Conservation (phyloP, 2,888 invertebrate species). For the Orthosia cruda region DNA sequence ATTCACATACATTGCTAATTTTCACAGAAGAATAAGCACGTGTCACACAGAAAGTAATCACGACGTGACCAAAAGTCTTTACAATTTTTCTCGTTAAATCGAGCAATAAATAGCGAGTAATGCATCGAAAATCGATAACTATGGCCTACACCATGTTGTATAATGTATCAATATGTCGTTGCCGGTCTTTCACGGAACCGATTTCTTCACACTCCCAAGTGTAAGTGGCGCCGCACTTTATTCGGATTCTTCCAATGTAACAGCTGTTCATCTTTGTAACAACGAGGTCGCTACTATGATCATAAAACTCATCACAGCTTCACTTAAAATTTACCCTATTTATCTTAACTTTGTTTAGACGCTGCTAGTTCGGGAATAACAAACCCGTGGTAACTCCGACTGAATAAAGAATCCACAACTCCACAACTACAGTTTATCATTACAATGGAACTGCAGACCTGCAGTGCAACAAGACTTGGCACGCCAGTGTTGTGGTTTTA, state of each 20-base stretch:
- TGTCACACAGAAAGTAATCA: constrained; percentile 40
- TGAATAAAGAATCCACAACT: constrained; percentile 55
- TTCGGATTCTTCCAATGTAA: constrained; percentile 60
- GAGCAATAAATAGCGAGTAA: constrained; percentile 52
- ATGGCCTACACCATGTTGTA: constrained; percentile 53
- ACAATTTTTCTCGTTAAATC: constrained; percentile 40
- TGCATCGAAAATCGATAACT: constrained; percentile 60
- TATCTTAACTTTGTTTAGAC: constrained; percentile 34
- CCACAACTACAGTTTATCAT: constrained; percentile 57
- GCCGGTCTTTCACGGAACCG: constrained; percentile 60
- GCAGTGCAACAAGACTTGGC: constrained; percentile 29
- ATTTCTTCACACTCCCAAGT: constrained; percentile 63
- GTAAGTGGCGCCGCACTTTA: constrained; percentile 62
- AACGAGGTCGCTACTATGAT: constrained; percentile 40
- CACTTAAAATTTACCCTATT: constrained; percentile 43
- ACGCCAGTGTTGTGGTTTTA: constrained; percentile 15
- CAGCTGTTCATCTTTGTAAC: constrained; percentile 62
- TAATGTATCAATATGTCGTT: constrained; percentile 66
- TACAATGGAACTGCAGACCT: constrained; percentile 47
- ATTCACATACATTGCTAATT: constrained; percentile 31
- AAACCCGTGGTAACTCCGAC: constrained; percentile 30
- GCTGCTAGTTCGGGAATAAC: constrained; percentile 30
- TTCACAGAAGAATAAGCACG: constrained; percentile 37
- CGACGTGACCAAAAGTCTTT: constrained; percentile 23
- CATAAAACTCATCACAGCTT: constrained; percentile 49